Conservation (phyloP, 2,113 vertebrate species). For the Alethe diademata region DNA sequence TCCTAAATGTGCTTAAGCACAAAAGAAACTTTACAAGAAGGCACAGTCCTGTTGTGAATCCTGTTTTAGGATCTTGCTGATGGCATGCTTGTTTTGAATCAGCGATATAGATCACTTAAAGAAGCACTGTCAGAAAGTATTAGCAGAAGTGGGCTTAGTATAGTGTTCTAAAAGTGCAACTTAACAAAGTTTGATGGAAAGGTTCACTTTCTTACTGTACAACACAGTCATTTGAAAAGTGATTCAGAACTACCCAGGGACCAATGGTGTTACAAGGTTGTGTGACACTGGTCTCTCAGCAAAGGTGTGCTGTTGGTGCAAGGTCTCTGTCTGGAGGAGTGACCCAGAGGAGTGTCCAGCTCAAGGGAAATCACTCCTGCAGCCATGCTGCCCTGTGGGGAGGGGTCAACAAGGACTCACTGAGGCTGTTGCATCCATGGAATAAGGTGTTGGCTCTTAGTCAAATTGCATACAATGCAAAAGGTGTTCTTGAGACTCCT, state of each 20-base stretch:
- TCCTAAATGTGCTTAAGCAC: background rate
- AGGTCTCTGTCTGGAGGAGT: background rate
- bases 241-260: background rate
- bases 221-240: background rate
- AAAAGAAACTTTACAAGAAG: background rate
- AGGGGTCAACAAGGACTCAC: background rate
- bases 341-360: background rate
- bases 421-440: background rate
- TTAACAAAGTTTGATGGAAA: background rate
- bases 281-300: background rate
- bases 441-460: background rate
- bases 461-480: background rate
- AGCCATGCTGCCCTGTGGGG: background rate
- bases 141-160: background rate
- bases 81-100: accelerated
- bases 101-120: background rate
- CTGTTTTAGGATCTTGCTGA: background rate
- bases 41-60: background rate
- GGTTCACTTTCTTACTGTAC: background rate
- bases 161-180: background rate
- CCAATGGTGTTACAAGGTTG: accelerated
- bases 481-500: background rate
- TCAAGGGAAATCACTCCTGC: background rate
- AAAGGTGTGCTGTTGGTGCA: background rate
- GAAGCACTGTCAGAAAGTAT: background rate